Evolutionary conservation across 2,113 vertebrate genomes (phyloP).

Genomic region (Speoplatyrhinus poulsoni): DNA sequence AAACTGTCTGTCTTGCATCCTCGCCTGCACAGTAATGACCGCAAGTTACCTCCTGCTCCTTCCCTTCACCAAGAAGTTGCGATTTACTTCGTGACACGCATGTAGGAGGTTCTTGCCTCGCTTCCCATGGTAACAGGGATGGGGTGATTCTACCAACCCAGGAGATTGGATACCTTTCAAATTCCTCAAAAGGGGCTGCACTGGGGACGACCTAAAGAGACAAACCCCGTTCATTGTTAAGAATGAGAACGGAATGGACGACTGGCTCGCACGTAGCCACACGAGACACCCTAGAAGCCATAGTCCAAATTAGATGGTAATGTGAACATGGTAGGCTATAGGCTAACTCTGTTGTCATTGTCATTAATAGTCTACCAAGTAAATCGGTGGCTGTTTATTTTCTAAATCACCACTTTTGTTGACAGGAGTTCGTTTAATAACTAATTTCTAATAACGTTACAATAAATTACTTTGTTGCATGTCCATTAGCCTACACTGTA

Average conservation of each 20-base stretch:
- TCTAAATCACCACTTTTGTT: no score
- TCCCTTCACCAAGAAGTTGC: constrained; percentile 33
- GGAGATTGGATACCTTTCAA: constrained; percentile 74
- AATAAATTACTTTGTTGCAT: neutral
- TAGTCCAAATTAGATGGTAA: neutral
- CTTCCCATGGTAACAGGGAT: constrained; percentile 75
- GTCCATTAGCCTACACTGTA: neutral
- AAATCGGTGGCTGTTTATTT: no score
- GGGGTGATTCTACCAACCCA: constrained; percentile 72
- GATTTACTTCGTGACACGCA: constrained; percentile 73
- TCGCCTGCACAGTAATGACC: constrained; percentile 52
- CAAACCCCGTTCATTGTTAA: constrained; percentile 58
- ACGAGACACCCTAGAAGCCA: constrained; percentile 9
- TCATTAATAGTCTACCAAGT: neutral
- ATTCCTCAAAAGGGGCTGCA: constrained; percentile 60
- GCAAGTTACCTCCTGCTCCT: constrained; percentile 63
- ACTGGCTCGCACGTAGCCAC: constrained; percentile 39
- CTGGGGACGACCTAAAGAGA: constrained; percentile 69
- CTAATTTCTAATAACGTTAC: no score
- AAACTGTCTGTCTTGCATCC: neutral
- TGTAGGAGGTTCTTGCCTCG: constrained; percentile 60
- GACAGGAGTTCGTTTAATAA: no score
- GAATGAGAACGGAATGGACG: constrained; percentile 33
- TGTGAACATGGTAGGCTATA: neutral
- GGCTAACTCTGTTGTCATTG: neutral